These are phyloP conservation scores for Cataglyphis altisquamis DNA, from an alignment of 2,888 invertebrate species.

Conservation along the genomic window DNA sequence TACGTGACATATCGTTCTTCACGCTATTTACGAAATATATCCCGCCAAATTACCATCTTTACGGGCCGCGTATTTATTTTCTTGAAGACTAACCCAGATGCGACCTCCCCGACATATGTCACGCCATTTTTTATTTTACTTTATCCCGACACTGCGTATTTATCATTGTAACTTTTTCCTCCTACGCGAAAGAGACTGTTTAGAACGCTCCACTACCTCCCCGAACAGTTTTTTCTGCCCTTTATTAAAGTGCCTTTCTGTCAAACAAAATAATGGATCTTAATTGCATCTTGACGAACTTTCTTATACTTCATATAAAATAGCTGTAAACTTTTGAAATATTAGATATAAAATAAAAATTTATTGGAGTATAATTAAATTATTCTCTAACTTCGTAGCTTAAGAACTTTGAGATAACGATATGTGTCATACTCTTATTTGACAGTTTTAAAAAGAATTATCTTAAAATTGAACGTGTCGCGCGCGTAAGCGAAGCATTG, in stretches of 20 bases:
- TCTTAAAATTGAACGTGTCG: conserved; percentile 27
- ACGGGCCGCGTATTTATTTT: conserved; percentile 23
- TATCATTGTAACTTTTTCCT: conserved; percentile 27
- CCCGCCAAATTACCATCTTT: conserved; percentile 20
- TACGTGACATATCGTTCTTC: not conserved
- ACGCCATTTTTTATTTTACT: conserved; percentile 19
- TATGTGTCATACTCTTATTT: conserved; percentile 13
- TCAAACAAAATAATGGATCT: conserved; percentile 27
- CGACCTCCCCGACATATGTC: conserved; percentile 16
- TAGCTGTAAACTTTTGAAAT: conserved; percentile 26
- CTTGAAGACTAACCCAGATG: conserved; percentile 17
- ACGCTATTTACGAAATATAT: conserved; percentile 12
- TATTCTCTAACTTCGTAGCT: not conserved
- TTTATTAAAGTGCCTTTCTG: not conserved
- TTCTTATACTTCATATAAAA: conserved; percentile 8
- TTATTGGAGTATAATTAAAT: conserved; percentile 10
- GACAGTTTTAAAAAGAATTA: conserved; percentile 33
- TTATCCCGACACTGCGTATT: conserved; percentile 14
- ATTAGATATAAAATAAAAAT: conserved; percentile 33
- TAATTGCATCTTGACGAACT: conserved; percentile 26
- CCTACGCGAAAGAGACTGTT: not conserved
- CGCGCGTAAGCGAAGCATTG: conserved; percentile 16
- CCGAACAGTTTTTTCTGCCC: not conserved
- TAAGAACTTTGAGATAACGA: conserved; percentile 11
- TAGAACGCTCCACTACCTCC: not conserved